phyloP scores from a whole-genome alignment of 1,140 invertebrate species.

The Bombus sylvicola region DNA sequence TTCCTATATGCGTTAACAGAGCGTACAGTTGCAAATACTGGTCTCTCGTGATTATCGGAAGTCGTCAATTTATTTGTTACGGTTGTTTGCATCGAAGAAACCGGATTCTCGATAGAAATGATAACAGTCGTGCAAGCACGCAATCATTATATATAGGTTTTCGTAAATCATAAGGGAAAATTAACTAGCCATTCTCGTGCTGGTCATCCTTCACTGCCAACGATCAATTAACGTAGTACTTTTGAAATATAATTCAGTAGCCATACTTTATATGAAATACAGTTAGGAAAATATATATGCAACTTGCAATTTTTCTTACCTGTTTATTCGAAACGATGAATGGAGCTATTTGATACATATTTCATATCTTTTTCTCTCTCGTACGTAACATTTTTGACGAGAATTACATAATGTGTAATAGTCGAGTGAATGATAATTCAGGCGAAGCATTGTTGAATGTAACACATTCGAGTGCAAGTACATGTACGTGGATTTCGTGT shows the following conservation, averaged over 20 bases:
- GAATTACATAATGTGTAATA: not conserved
- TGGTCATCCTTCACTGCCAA: not conserved
- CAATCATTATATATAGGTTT: not conserved
- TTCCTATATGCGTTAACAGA: not conserved
- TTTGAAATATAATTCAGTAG: not conserved
- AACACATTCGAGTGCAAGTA: slow-evolving; percentile 23
- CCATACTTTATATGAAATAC: not conserved
- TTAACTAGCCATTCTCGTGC: not conserved
- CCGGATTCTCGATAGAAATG: not conserved
- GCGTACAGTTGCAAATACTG: slow-evolving; percentile 4
- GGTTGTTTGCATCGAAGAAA: not conserved
- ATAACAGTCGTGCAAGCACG: not conserved
- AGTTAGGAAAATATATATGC: not conserved
- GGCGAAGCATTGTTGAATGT: not conserved
- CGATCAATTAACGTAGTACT: not conserved
- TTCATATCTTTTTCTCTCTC: not conserved
- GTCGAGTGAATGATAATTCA: not conserved
- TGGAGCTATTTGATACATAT: too few relatives aligned
- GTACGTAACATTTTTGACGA: not conserved
- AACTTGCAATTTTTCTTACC: not conserved
- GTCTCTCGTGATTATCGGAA: slow-evolving; percentile 30
- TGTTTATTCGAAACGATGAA: not conserved
- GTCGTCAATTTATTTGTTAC: slow-evolving; percentile 28
- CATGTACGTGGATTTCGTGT: slow-evolving; percentile 35
- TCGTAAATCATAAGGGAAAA: not conserved